Evolutionary conservation across 1,140 invertebrate genomes (phyloP), one percentile per base, ranked within the genome.

Genomic region (Melipona quadrifasciata): DNA sequence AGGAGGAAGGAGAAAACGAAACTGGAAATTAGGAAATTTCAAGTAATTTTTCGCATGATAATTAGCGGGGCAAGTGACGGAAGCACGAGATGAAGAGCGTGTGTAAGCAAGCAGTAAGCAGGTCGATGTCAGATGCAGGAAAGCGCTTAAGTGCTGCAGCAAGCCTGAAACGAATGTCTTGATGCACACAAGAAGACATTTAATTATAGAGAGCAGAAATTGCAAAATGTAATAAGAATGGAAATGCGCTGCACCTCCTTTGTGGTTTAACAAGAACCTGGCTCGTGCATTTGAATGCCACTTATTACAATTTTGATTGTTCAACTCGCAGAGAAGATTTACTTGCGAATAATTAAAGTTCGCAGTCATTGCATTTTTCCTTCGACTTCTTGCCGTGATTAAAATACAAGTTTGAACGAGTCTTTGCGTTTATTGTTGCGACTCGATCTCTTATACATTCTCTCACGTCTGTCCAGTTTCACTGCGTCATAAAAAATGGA

Each of bases 51-150:
- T 34, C 68, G 55, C 68, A 24, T 39, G 61, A 16, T 78, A 78
- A 78, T 78, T 78, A 67, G 19, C 16, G 31, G 47, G 21, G 61
- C 27, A 53, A 67, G 19, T 6, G 27, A 55, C 27, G n/a, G 51
- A 31, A 39, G 1, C 27, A 4, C 47, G 27, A 53, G 57, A 47
- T 12, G 70, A 27, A 57, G 58, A 51, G 72, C 34, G 47, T 14
- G 65, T n/a, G 58, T 61, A 61, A 61, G 24, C 14, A 8, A 47
- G 39, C 39, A 47, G 65, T 55, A 79, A 55, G 77, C 77, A 55
- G 47, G 47, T 53, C 19, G 64, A 67, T 68, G 77, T 79, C 77
- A 67, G 64, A 55, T 21, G 64, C 77, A 79, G 77, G 47, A 34
- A 68, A 53, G 21, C 27, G 64, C 47, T 55, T 53, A 34, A 78